These are phyloP conservation scores for Plebejus argus DNA, from an alignment of 2,888 invertebrate genomes.

Conservation along the genomic window DNA sequence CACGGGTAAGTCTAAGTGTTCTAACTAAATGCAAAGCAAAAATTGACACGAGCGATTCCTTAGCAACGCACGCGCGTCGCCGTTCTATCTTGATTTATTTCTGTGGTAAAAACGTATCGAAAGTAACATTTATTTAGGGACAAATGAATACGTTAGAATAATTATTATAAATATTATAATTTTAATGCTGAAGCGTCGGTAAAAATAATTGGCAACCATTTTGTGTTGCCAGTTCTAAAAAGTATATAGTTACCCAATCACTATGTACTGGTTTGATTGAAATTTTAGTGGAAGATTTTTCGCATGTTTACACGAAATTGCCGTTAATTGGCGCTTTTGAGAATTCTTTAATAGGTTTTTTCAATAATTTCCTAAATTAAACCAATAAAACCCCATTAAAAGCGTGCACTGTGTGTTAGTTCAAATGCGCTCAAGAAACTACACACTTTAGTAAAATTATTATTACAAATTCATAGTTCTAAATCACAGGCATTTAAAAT, in stretches of 20 bases:
- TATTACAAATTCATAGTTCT: background rate
- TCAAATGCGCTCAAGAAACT: background rate
- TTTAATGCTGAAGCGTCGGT: background rate
- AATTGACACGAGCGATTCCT: no score
- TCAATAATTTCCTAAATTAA: background rate
- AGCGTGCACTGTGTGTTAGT: slow-evolving; percentile 27
- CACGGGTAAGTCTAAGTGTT: no score
- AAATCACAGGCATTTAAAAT: background rate
- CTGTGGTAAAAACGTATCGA: no score
- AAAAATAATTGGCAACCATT: background rate
- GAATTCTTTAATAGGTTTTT: background rate
- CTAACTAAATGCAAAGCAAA: no score
- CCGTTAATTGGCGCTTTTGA: background rate
- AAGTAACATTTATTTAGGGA: background rate
- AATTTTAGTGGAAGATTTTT: background rate
- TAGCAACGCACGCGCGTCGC: no score
- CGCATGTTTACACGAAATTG: background rate
- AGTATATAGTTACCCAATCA: background rate
- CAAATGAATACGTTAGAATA: background rate
- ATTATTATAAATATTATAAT: background rate
- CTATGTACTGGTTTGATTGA: background rate
- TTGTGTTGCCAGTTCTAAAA: background rate
- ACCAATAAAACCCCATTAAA: background rate
- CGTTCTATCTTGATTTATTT: no score
- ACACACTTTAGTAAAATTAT: slow-evolving; percentile 2